Conservation (phyloP, 1,140 invertebrate genomes). For the Macrobrachium nipponense region DNA sequence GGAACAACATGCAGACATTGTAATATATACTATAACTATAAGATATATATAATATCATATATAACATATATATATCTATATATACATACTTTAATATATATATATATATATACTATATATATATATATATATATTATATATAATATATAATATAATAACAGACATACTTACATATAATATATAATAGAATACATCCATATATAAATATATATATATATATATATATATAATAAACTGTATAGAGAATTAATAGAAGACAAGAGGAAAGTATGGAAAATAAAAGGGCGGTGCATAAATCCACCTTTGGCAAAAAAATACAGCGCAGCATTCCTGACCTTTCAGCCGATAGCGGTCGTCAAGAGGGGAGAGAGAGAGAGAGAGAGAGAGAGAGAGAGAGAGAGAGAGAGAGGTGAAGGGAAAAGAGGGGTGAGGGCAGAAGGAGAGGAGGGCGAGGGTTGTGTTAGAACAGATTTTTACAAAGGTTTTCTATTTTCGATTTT, state of each 20-base stretch:
- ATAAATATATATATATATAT: constrained; percentile 8
- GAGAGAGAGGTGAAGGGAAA: background rate
- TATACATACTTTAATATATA: background rate
- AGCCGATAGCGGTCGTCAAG: background rate
- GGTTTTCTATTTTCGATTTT: too few species aligned
- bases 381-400: background rate
- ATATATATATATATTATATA: background rate
- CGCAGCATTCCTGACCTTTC: background rate
- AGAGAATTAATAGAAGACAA: background rate
- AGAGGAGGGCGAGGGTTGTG: background rate
- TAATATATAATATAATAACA: background rate
- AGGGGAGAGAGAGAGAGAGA: background rate
- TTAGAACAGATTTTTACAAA: too few species aligned
- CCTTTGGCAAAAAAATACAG: background rate
- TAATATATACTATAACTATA: background rate
- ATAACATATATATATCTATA: constrained; percentile 7
- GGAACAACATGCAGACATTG: background rate
- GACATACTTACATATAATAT: background rate
- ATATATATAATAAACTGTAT: background rate
- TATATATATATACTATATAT: background rate
- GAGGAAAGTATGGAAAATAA: background rate
- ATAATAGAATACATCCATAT: constrained; percentile 14
- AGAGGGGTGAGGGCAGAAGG: background rate
- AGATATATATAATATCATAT: background rate
- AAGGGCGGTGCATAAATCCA: background rate